phyloP scores from a whole-genome alignment of 2,888 invertebrate genomes.

The Ceramica pisi region DNA sequence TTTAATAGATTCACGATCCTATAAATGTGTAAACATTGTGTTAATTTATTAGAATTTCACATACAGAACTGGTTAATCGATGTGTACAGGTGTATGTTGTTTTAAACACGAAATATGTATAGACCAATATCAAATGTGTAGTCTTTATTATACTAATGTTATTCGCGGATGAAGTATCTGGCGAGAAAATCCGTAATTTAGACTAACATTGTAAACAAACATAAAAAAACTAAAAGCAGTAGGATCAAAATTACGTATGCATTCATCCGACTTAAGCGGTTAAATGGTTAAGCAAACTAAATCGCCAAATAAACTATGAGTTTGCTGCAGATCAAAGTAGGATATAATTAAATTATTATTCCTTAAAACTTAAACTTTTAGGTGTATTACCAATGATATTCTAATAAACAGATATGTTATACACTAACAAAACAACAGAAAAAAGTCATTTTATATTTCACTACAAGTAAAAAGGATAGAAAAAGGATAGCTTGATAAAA shows the following conservation, averaged over 20 bases:
- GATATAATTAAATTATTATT: background rate
- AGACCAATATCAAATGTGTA: slow-evolving; percentile 32
- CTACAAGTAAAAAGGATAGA: too few species aligned
- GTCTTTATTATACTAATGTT: background rate
- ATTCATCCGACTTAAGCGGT: too few species aligned
- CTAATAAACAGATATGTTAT: too few species aligned
- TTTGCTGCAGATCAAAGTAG: slow-evolving; percentile 3
- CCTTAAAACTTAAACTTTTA: background rate
- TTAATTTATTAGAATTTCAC: slow-evolving; percentile 33
- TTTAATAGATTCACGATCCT: slow-evolving; percentile 19
- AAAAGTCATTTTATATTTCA: too few species aligned
- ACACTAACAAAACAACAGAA: too few species aligned
- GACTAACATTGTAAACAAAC: too few species aligned
- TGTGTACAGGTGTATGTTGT: slow-evolving; percentile 39
- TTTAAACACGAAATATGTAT: slow-evolving; percentile 38
- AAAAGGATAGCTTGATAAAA: too few species aligned
- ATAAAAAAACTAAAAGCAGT: too few species aligned
- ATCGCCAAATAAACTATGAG: background rate
- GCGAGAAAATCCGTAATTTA: too few species aligned
- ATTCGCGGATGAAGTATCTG: background rate
- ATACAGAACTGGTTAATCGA: slow-evolving; percentile 32
- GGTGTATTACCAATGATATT: too few species aligned
- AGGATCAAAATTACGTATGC: too few species aligned
- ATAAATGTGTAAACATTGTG: slow-evolving; percentile 31
- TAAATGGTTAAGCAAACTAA: too few species aligned